These are phyloP conservation scores for Brachypterus glaber DNA, from an alignment of 2,888 invertebrate species.

Conservation along the genomic window DNA sequence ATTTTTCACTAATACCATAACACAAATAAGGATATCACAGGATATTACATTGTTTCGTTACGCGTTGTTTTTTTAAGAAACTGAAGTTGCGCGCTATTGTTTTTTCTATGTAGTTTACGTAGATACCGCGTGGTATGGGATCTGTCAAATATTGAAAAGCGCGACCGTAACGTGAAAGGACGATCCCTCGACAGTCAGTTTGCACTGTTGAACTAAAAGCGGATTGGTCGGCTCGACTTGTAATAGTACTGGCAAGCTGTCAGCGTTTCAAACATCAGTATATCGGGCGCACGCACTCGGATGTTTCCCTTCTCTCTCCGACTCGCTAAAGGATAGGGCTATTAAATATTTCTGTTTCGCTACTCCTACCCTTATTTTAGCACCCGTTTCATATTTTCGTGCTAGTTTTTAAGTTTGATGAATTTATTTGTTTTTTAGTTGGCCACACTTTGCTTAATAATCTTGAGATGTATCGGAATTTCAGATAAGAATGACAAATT, in stretches of 20 bases:
- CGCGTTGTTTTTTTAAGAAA: no score
- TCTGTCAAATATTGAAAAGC: constrained; percentile 27
- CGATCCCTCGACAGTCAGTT: constrained; percentile 37
- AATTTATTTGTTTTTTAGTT: no score
- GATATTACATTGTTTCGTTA: no score
- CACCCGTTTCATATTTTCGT: constrained; percentile 38
- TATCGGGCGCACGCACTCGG: constrained; percentile 38
- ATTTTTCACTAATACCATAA: not conserved
- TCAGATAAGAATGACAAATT: no score
- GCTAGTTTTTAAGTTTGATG: no score
- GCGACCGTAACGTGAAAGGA: constrained; percentile 19
- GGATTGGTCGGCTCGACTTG: constrained; percentile 40
- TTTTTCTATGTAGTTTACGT: no score
- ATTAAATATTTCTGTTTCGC: constrained; percentile 24
- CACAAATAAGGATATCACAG: no score
- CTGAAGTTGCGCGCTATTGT: no score
- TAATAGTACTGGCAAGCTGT: constrained; percentile 43
- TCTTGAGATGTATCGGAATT: no score
- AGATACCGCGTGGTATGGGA: constrained; percentile 18
- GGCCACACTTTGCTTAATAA: no score
- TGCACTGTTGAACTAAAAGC: constrained; percentile 38
- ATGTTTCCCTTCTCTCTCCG: constrained; percentile 28
- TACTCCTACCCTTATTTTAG: constrained; percentile 39
- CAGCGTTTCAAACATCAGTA: constrained; percentile 44
- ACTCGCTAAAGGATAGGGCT: no score